Evolutionary conservation across 2,888 invertebrate species (phyloP), one percentile per base, ranked within the genome.

Genomic region (Megalurothrips usitatus): DNA sequence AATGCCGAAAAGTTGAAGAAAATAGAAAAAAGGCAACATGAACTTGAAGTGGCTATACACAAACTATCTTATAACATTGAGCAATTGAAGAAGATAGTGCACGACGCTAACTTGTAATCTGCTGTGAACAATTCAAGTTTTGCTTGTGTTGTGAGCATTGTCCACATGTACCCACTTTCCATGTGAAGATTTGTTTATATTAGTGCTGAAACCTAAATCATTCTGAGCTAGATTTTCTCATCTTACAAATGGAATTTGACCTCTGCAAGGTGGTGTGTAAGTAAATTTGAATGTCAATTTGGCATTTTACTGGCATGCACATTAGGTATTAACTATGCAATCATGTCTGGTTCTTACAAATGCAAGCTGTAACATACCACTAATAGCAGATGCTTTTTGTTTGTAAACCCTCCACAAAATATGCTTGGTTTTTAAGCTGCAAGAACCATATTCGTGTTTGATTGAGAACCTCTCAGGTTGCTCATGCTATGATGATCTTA

Each of bases 1-100:
- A 75, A 75, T 75, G 68, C 68, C 26, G 68, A 75, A 75, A 23
- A 75, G 12, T 75, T 75, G 68, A 75, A 75, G 68, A 75, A 75
- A 75, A 75, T 75, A 23, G 68, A 75, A 26, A 75, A 75, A 26
- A 75, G 68, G 23, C 68, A 75, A 26, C 68, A 75, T 75, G 68
- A 75, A 23, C 68, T 75, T 26, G 68, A 75, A 75, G 68, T 75
- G n/a, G 68, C 68, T 26, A 75, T 75, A 75, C 68, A 75, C 26
- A 75, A 75, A 26, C 26, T 75, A 10, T 75, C 68, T 26, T 75
- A n/a, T 1, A 75, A 75, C 68, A 75, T 75, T 75, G 68, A 75
- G 68, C 68, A 75, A 26, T 26, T 75, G 26, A 75, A 75, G 68
- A 75, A 75, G 68, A 75, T 75, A 9, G 68, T 75, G 68, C 68